These are phyloP conservation scores for Heliconius himera DNA, from an alignment of 1,140 invertebrate genomes.

Conservation along the genomic window DNA sequence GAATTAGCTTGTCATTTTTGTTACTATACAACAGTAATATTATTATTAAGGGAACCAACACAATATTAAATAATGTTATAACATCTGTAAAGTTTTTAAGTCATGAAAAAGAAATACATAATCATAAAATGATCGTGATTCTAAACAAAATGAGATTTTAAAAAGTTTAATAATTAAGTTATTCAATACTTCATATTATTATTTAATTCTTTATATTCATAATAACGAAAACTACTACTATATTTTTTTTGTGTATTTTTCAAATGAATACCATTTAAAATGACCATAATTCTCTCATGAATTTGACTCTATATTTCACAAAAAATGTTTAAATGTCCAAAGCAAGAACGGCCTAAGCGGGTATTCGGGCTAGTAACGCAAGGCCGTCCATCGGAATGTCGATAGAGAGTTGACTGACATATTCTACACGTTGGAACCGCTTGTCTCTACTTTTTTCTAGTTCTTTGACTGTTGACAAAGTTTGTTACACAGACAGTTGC, in stretches of 20 bases:
- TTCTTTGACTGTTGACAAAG: background rate
- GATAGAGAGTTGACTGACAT: constrained; percentile 54
- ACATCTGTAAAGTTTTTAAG: background rate
- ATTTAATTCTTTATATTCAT: too few relatives aligned
- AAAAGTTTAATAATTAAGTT: too few relatives aligned
- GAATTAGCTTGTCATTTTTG: too few relatives aligned
- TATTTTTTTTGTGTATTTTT: too few relatives aligned
- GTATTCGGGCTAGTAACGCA: constrained; percentile 44
- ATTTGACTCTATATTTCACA: background rate
- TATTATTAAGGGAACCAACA: background rate
- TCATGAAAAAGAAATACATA: too few relatives aligned
- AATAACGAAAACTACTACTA: too few relatives aligned
- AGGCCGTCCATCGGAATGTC: constrained; percentile 56
- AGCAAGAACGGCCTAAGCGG: constrained; percentile 15
- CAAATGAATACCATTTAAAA: background rate
- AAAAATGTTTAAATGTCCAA: background rate
- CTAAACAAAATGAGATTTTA: too few relatives aligned
- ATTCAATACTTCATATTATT: too few relatives aligned
- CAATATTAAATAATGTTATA: background rate
- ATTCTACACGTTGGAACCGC: constrained; percentile 35
- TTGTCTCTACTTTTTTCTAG: constrained; percentile 30
- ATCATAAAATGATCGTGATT: too few relatives aligned
- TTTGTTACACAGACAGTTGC: background rate
- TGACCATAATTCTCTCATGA: background rate
- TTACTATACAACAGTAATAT: too few relatives aligned